A percentile compares a stretch with the other conserved stretches of the same genome.
These are phyloP conservation scores for Caenorhabditis sp. DNA, from an alignment of 2,888 invertebrate species.

Conservation along the genomic window DNA sequence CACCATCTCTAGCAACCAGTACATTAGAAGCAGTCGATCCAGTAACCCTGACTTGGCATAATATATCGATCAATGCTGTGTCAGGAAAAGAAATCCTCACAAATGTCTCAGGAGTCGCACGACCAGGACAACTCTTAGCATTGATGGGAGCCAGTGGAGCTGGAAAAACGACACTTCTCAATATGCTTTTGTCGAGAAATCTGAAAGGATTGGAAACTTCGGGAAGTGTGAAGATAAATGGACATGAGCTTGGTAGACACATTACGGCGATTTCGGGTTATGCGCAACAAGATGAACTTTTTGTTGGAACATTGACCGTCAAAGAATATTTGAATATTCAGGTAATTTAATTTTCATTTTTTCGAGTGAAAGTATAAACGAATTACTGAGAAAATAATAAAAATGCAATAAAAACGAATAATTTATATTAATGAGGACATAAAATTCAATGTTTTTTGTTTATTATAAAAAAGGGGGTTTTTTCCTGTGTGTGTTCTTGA, in stretches of 20 bases:
- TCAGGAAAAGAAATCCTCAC: constrained; percentile 41
- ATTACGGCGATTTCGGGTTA: constrained; percentile 66
- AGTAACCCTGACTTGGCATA: constrained; percentile 61
- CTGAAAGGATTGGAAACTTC: constrained; percentile 65
- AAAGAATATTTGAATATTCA: constrained; percentile 69
- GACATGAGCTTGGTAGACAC: constrained; percentile 51
- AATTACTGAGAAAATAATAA: too few relatives aligned
- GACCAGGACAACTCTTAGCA: constrained; percentile 67
- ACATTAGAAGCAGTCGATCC: constrained; percentile 58
- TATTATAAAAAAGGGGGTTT: too few relatives aligned
- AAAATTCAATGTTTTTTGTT: too few relatives aligned
- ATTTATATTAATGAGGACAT: too few relatives aligned
- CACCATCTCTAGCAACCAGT: constrained; percentile 41
- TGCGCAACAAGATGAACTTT: constrained; percentile 70
- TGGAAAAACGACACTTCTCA: constrained; percentile 91
- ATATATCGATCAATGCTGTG: constrained; percentile 36
- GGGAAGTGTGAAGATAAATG: constrained; percentile 67
- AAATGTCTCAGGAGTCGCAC: constrained; percentile 56
- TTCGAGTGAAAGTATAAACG: too few relatives aligned
- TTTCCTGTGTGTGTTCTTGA: too few relatives aligned
- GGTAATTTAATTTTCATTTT: constrained; percentile 71
- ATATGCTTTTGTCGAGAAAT: constrained; percentile 78
- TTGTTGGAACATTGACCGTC: constrained; percentile 69
- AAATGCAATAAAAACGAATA: too few relatives aligned
- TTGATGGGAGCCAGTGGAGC: constrained; percentile 78